Evolutionary conservation across 2,797 vertebrate species (phyloP).

Genomic region (Oryzias sinensis): DNA sequence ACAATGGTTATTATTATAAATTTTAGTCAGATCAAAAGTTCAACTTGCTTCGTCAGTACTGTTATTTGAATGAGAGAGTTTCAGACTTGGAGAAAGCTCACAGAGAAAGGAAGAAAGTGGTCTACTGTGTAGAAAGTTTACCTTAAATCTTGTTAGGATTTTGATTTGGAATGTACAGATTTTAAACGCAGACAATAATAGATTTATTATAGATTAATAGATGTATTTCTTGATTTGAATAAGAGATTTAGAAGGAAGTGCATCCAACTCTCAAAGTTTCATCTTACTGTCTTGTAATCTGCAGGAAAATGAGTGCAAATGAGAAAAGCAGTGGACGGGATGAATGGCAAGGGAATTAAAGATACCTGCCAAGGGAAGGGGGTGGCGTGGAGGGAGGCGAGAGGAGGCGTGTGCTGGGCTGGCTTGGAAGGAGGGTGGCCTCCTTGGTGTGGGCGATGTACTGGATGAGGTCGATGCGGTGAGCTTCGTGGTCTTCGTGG

Average conservation of each 20-base stretch:
- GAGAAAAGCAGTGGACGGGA: conserved; percentile 75
- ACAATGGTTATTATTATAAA: no score
- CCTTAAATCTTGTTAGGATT: no score
- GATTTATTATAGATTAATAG: no score
- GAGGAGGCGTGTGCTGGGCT: conserved; percentile 76
- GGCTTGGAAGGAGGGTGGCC: conserved; percentile 73
- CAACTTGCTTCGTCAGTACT: no score
- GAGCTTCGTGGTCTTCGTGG: conserved; percentile 83
- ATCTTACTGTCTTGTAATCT: conserved; percentile 11
- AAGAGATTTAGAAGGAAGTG: no score
- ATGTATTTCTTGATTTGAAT: background rate
- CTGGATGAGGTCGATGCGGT: conserved; percentile 90
- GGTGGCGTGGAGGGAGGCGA: conserved; percentile 85
- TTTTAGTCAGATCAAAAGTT: no score
- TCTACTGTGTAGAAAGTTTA: no score
- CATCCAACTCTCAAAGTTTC: conserved; percentile 26
- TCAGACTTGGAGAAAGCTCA: no score
- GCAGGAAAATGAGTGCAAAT: conserved; percentile 58
- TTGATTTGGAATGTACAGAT: no score
- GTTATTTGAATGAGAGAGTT: no score
- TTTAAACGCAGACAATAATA: no score
- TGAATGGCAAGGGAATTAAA: conserved; percentile 88
- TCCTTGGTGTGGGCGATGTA: conserved; percentile 90
- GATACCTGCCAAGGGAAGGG: conserved; percentile 97
- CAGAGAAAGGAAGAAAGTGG: no score